These are phyloP conservation scores for Hydropsyche tenuis DNA, from an alignment of 1,140 invertebrate species.

Conservation along the genomic window DNA sequence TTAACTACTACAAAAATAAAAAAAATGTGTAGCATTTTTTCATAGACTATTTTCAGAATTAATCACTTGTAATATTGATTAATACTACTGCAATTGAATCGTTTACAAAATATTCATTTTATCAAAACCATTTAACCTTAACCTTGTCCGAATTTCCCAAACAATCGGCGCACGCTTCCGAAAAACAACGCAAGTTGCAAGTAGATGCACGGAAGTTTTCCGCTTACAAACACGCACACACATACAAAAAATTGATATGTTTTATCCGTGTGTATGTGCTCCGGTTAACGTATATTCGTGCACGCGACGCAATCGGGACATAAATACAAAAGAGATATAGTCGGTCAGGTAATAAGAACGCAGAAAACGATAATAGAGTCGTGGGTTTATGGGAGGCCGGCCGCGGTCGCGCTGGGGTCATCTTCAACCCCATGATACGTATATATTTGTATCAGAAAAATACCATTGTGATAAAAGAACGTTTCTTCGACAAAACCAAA, in stretches of 20 bases:
- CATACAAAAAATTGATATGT: not conserved
- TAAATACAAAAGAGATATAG: slow-evolving; percentile 49
- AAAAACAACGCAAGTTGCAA: slow-evolving; percentile 41
- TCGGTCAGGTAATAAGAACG: slow-evolving; percentile 50
- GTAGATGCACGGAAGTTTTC: slow-evolving; percentile 44
- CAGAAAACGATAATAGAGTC: slow-evolving; percentile 51
- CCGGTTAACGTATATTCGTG: not conserved
- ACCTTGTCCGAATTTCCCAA: too few species aligned
- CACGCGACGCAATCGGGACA: slow-evolving; percentile 20
- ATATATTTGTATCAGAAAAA: too few species aligned
- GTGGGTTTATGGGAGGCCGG: slow-evolving; percentile 48
- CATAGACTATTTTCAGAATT: too few species aligned
- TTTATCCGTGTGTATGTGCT: not conserved
- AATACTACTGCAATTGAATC: too few species aligned
- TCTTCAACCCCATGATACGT: not conserved
- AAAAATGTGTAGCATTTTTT: too few species aligned
- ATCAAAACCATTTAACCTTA: too few species aligned
- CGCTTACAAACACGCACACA: slow-evolving; percentile 32
- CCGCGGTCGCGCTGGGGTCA: slow-evolving; percentile 30
- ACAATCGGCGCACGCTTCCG: slow-evolving; percentile 24
- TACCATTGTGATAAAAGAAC: too few species aligned
- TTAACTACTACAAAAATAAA: too few species aligned
- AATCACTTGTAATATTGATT: too few species aligned
- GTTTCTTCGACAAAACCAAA: too few species aligned
- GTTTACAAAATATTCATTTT: too few species aligned